Percentiles rank a stretch among this genome's conserved stretches.
phyloP scores from a whole-genome alignment of 2,888 invertebrate genomes.

The Harpalus rufipes region DNA sequence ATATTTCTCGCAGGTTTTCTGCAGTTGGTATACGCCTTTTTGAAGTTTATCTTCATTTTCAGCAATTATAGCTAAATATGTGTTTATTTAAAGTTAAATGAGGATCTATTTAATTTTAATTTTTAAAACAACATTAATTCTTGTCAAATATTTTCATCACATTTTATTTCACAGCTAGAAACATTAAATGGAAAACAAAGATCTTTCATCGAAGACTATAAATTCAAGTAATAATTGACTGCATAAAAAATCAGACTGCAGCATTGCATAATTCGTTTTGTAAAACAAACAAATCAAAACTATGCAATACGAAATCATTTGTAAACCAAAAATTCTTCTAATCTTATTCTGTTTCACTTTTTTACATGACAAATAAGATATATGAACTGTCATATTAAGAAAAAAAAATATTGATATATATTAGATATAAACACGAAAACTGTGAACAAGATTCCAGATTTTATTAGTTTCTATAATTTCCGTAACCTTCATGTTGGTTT shows the following conservation, averaged over 20 bases:
- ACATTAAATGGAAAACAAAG: slow-evolving; percentile 22
- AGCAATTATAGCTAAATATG: too few species aligned
- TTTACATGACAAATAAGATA: slow-evolving; percentile 11
- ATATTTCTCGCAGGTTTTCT: too few species aligned
- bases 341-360: neutral
- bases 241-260: slow-evolving; percentile 17
- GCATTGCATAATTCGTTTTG: slow-evolving; percentile 45
- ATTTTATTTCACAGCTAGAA: slow-evolving; percentile 24
- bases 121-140: slow-evolving; percentile 30
- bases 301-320: slow-evolving; percentile 32
- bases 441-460: slow-evolving; percentile 38
- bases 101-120: neutral
- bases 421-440: slow-evolving; percentile 41
- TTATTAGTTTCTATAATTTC: slow-evolving; percentile 51
- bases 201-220: slow-evolving; percentile 31
- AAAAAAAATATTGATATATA: slow-evolving; percentile 23
- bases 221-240: slow-evolving; percentile 34
- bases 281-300: slow-evolving; percentile 16
- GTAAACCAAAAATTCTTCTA: slow-evolving; percentile 5
- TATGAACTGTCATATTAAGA: slow-evolving; percentile 5
- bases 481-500: slow-evolving; percentile 38
- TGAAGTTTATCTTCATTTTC: too few species aligned
- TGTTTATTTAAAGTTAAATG: too few species aligned
- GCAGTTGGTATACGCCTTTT: too few species aligned
- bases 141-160: slow-evolving; percentile 43